Conservation (phyloP, 2,797 vertebrate genomes). For the Alectoris magna region DNA sequence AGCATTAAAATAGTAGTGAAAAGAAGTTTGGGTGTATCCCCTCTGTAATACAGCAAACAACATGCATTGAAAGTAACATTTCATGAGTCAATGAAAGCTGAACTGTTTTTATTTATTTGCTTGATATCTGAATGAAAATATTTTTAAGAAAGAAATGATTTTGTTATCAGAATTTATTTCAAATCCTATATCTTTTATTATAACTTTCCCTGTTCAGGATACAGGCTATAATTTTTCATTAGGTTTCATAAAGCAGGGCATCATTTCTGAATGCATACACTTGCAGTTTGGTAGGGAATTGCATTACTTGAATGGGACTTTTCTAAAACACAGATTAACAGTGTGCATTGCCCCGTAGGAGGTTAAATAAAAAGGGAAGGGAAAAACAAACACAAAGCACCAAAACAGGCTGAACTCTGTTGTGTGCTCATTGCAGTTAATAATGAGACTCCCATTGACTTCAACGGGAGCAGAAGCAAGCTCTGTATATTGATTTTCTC, state of each 20-base stretch:
- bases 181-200: slow-evolving; percentile 60
- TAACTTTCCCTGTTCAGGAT: background rate
- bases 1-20: slow-evolving; percentile 22
- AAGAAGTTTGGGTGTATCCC: background rate
- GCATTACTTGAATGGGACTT: background rate
- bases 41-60: slow-evolving; percentile 7
- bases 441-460: slow-evolving; percentile 57
- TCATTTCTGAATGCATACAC: background rate
- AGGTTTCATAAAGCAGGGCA: slow-evolving; percentile 15
- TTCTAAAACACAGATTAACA: background rate
- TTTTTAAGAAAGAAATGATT: slow-evolving; percentile 43
- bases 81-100: slow-evolving; percentile 15
- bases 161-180: slow-evolving; percentile 62
- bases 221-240: slow-evolving; percentile 52
- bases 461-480: slow-evolving; percentile 54
- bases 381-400: slow-evolving; percentile 40
- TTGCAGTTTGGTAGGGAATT: background rate
- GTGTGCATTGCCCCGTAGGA: background rate
- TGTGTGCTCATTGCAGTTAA: slow-evolving; percentile 57
- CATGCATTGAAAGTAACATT: background rate
- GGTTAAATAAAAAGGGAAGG: slow-evolving; percentile 51
- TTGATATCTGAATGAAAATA: slow-evolving; percentile 32
- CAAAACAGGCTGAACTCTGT: slow-evolving; percentile 54
- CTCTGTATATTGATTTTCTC: slow-evolving; percentile 75
- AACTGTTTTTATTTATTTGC: slow-evolving; percentile 47